Percentiles rank a stretch among this genome's conserved stretches.
phyloP scores from a whole-genome alignment of 2,797 vertebrate species.

The Prionace glauca region DNA sequence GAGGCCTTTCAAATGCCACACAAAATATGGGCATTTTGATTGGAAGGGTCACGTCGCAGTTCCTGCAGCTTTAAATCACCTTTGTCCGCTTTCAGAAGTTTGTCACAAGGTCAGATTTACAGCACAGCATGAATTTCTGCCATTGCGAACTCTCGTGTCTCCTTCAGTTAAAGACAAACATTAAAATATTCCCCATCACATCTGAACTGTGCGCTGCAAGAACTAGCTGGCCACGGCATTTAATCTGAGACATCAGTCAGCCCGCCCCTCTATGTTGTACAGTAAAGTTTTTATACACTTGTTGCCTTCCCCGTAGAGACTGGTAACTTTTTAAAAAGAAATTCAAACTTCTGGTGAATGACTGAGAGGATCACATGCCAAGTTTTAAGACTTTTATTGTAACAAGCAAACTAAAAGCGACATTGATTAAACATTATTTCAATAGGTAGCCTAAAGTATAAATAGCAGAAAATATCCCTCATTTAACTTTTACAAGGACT shows the following conservation, averaged over 20 bases:
- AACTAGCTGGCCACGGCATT: background rate
- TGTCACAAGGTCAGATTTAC: background rate
- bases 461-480: too few species aligned
- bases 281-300: background rate
- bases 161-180: slow-evolving; percentile 10
- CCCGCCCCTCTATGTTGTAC: background rate
- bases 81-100: slow-evolving; percentile 47
- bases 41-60: slow-evolving; percentile 49
- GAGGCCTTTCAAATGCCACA: slow-evolving; percentile 54
- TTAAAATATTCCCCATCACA: background rate
- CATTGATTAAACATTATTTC: background rate
- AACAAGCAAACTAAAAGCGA: too few species aligned
- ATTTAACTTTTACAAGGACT: too few species aligned
- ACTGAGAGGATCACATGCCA: too few species aligned
- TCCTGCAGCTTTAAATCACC: slow-evolving; percentile 47
- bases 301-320: background rate
- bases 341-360: background rate
- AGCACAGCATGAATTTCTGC: background rate
- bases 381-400: too few species aligned
- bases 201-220: background rate
- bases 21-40: slow-evolving; percentile 48
- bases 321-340: background rate
- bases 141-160: background rate
- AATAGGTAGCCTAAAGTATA: too few species aligned
- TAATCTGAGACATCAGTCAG: background rate